Evolutionary conservation across 2,797 vertebrate genomes (phyloP).

Genomic region (Pangasius macronema): DNA sequence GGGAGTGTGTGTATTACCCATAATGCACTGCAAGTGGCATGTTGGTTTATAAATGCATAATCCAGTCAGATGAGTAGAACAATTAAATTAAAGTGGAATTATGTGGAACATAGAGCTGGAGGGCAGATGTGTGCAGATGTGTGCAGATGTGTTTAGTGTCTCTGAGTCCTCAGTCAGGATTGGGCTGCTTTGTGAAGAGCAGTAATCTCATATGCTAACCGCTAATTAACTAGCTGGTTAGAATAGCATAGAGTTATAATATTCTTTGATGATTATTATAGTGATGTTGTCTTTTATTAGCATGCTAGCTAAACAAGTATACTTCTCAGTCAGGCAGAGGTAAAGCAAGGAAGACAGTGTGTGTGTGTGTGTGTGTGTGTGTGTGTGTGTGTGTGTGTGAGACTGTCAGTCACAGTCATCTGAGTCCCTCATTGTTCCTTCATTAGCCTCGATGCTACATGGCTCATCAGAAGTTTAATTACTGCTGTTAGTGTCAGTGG

Average conservation of each 20-base stretch:
- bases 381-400: slow-evolving; percentile 54
- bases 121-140: not conserved
- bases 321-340: not conserved
- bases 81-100: not conserved
- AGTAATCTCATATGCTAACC: not conserved
- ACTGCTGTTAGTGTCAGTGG: slow-evolving; percentile 63
- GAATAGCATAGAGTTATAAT: not conserved
- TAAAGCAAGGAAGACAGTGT: not conserved
- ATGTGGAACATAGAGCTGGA: not conserved
- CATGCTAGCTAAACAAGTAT: not conserved
- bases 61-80: not conserved
- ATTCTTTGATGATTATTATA: not conserved
- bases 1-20: not conserved
- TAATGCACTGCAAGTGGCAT: not conserved
- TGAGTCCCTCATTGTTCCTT: slow-evolving; percentile 69
- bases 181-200: not conserved
- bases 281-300: not conserved
- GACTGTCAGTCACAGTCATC: slow-evolving; percentile 60
- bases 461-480: slow-evolving; percentile 75
- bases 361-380: slow-evolving; percentile 42
- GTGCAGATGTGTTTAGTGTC: not conserved
- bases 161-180: not conserved
- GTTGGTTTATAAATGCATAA: not conserved
- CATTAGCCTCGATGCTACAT: slow-evolving; percentile 69
- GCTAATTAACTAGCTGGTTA: not conserved